Base-by-base conservation (phyloP, 2,797 vertebrate species). In the Mormyrops attenuatus region DNA sequence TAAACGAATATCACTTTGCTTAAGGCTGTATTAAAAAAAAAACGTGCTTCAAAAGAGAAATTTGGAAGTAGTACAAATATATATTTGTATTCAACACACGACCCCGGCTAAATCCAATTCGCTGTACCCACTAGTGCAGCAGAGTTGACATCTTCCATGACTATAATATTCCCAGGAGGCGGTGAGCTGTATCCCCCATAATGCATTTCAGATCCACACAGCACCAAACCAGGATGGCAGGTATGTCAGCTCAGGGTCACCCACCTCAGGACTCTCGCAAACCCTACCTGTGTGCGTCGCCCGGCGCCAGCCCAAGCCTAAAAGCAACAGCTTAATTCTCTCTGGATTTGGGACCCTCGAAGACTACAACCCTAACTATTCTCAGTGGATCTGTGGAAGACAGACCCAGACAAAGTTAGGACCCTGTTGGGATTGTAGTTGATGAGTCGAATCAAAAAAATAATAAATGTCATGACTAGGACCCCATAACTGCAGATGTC, bases 91-190 rank as follows among this genome's bases (percentile, higher is more conserved):
- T 49, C 82, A 26, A 52, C 49, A 50, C 82, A 85, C 47, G 22
- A 85, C 9, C 49, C 82, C 22, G 30, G 82, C n/a, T 52, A 85
- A 85, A 85, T 52, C 82, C 82, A 85, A 85, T 85, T 85, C 47
- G 82, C 82, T 50, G 9, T 52, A 85, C 44, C 82, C 82, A 85
- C 49, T 50, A 85, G 82, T 85, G 82, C 82, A 11, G 47, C 44
- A 13, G 82, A 85, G 44, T 13, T 85, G 82, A 85, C 82, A 85
- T 52, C 82, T 85, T 85, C 82, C 82, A 52, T 85, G 82, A 85
- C 82, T 85, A 49, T 85, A 85, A 52, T 85, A 49, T 26, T 52
- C 82, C 82, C 49, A 52, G 11, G 44, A 52, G 82, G 82, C 47
- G 44, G 82, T 85, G 82, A 85, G 47, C 82, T 52, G 82, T 85